Base-by-base conservation (phyloP, 2,113 vertebrate species). In the Pachycephala philippinensis region DNA sequence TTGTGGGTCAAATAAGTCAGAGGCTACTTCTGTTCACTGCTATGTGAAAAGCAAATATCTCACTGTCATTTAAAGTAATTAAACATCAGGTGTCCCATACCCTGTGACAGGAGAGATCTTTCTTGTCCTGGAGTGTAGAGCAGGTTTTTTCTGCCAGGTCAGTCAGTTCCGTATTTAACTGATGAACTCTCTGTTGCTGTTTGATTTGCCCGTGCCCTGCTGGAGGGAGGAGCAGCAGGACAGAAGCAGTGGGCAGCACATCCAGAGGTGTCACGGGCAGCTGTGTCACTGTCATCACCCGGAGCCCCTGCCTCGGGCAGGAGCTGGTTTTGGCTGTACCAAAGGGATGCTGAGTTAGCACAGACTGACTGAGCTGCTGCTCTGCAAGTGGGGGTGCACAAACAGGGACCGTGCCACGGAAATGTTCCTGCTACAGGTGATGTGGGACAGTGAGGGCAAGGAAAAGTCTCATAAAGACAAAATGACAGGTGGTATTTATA, bases 71-170 rank as follows among this genome's bases (percentile, higher is more conserved):
- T 65, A 17, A 59, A 70, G 33, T 23, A 31, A n/a, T 65, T 31
- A 28, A 76, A 22, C 1, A 1, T 8, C 10, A 49, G 11, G 4
- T 59, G 35, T 50, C 44, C 33, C 42, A 0, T 57, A 7, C 7
- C 31, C 22, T 20, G 45, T 28, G 45, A 49, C 63, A 37, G 5
- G 59, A 72, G 57, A 35, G 37, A n/a, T 42, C 19, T 24, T 10
- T 15, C 71, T 33, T 65, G 22, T 30, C 52, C 35, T 11, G 31
- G 23, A 30, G 40, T 9, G 10, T 5, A 33, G n/a, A 33, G 42
- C 63, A 57, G n/a, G 21, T 33, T 47, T 80, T 39, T 47, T 80
- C 13, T 66, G 40, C 40, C 63, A 31, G 26, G 7, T 20, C 39
- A 37, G 16, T 31, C 19, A 7, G 10, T 31, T 20, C 52, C 3